Base-by-base conservation (phyloP, 2,113 vertebrate species). In the Canis aureus region DNA sequence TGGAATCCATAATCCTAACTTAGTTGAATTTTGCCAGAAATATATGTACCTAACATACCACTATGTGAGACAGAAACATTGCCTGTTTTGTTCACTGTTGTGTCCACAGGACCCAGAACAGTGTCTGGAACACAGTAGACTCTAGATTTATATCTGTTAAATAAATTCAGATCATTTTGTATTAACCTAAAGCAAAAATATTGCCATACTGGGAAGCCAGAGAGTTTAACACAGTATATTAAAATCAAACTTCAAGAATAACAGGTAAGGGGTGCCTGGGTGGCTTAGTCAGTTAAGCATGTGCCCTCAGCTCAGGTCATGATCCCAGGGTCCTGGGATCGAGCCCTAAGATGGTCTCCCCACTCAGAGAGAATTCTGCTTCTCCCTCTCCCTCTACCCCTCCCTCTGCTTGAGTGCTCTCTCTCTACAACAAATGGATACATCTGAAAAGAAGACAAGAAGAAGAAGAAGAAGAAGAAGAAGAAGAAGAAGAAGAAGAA, bases 241-340 rank as follows among this genome's bases (percentile, higher is more conserved):
- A 71, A 95, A 83, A 76, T 76, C 55, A 89, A 69, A 59, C 53
- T 67, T 90, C 11, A 95, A 93, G 67, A 89, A 19, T 84, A 88
- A 64, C 5, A 82, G n/a, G 27, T 86, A 20, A 69, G n/a, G 32
- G 67, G 17, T 8, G 19, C 32, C 32, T 69, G 67, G 3, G n/a
- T 35, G 32, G 32, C n/a, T 69, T n/a, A 69, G 67, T 69, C 0
- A 0, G 32, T 35, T 69, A 35, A 10, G 32, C 17, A 0, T 69
- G 8, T 20, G 16, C n/a, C 32, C 35, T 69, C 35, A n/a, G 32
- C 32, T 69, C 32, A 35, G 67, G 32, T 20, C 67, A 35, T 20
- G 67, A 69, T 35, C 67, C 35, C 17, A 43, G 3, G 67, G 67
- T 69, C 67, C 67, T 69, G 67, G 16, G 67, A 69, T 35, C 0